These are phyloP conservation scores for Cacoxenus indagator DNA, from an alignment of 2,888 invertebrate species.

Conservation along the genomic window DNA sequence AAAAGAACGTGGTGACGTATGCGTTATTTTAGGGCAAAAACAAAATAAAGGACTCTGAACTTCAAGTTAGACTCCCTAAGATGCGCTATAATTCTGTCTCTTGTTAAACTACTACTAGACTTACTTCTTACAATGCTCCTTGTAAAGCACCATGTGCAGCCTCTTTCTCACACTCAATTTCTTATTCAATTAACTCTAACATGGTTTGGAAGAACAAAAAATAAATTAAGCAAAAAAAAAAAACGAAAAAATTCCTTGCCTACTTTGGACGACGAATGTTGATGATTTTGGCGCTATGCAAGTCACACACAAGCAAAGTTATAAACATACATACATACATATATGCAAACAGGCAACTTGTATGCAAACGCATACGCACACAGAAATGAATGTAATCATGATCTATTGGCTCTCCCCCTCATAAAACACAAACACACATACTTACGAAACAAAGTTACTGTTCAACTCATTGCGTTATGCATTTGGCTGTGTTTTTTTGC, in stretches of 20 bases:
- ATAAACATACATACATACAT: background rate
- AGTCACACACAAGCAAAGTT: background rate
- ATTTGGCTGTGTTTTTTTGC: background rate
- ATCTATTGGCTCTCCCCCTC: background rate
- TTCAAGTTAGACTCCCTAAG: background rate
- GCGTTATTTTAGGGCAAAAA: background rate
- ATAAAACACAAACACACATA: background rate
- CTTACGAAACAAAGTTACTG: constrained; percentile 18
- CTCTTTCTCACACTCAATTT: too few species aligned
- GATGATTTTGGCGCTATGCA: too few species aligned
- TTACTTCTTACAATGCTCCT: background rate
- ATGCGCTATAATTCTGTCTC: background rate
- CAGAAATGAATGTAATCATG: constrained; percentile 6
- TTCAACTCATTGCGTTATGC: background rate
- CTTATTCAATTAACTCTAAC: background rate
- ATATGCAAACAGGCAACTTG: background rate
- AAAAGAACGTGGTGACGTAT: background rate
- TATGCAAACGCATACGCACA: background rate
- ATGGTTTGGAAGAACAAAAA: too few species aligned
- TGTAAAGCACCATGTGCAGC: too few species aligned
- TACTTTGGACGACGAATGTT: constrained; percentile 1
- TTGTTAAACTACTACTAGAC: background rate
- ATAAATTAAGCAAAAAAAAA: background rate
- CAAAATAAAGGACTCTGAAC: background rate
- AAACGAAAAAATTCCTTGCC: constrained; percentile 15